These are phyloP conservation scores for Acronicta leporina DNA, from an alignment of 2,888 invertebrate genomes.

Conservation along the genomic window DNA sequence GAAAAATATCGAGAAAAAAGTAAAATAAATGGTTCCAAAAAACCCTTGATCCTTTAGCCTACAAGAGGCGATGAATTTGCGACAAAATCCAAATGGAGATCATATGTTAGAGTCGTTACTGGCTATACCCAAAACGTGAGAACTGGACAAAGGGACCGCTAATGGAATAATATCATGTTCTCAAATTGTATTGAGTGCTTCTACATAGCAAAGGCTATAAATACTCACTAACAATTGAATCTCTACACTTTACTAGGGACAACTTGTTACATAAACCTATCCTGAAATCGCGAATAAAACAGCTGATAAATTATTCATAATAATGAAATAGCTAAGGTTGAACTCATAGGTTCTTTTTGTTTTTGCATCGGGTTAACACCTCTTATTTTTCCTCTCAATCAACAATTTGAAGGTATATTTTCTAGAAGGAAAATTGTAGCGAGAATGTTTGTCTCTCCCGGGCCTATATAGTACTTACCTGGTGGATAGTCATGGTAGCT, in stretches of 20 bases:
- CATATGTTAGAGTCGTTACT: slow-evolving; percentile 9
- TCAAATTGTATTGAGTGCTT: neutral
- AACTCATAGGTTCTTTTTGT: too few relatives aligned
- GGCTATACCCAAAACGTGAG: slow-evolving; percentile 7
- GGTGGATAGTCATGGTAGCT: slow-evolving; percentile 93
- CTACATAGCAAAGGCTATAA: neutral
- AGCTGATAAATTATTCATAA: too few relatives aligned
- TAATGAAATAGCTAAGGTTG: too few relatives aligned
- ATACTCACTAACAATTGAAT: too few relatives aligned
- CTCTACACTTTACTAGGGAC: too few relatives aligned
- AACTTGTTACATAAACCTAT: too few relatives aligned
- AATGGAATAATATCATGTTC: slow-evolving; percentile 8
- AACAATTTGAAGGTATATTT: too few relatives aligned
- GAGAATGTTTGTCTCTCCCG: slow-evolving; percentile 4
- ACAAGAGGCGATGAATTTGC: neutral
- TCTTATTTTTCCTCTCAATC: too few relatives aligned
- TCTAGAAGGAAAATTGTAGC: too few relatives aligned
- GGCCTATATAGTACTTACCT: too few relatives aligned
- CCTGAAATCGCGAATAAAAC: too few relatives aligned
- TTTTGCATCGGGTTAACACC: too few relatives aligned
- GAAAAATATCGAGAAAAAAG: slow-evolving; percentile 6
- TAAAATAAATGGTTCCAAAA: neutral
- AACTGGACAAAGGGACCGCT: neutral
- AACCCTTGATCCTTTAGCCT: neutral
- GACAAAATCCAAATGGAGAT: slow-evolving; percentile 1